Evolutionary conservation across 2,888 invertebrate species (phyloP).

Genomic region (Rhingia campestris): DNA sequence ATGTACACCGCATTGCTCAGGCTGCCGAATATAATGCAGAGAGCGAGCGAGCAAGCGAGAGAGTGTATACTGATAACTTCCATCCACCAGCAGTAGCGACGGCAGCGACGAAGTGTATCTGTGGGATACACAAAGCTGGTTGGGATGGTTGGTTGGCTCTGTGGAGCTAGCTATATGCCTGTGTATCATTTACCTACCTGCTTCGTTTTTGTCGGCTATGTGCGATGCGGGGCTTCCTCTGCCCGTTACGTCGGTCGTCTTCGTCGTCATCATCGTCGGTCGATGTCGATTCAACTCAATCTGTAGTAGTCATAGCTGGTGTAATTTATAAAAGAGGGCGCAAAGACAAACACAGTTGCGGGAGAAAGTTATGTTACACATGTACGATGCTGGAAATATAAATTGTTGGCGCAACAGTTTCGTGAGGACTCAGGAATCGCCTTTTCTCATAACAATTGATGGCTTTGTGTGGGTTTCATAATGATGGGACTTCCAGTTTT

Average conservation of each 20-base stretch:
- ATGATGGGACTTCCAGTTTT: no score
- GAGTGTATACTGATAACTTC: slow-evolving; percentile 32
- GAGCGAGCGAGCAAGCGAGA: slow-evolving; percentile 64
- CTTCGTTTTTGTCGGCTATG: slow-evolving; percentile 41
- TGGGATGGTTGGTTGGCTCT: slow-evolving; percentile 56
- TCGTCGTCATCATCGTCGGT: background rate
- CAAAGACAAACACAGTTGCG: slow-evolving; percentile 40
- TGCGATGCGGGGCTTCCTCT: slow-evolving; percentile 36
- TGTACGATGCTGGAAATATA: no score
- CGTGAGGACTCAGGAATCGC: no score
- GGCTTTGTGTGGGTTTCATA: no score
- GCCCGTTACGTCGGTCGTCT: slow-evolving; percentile 5
- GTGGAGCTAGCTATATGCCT: slow-evolving; percentile 34
- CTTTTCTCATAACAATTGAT: no score
- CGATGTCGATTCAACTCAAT: slow-evolving; percentile 65
- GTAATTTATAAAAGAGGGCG: slow-evolving; percentile 58
- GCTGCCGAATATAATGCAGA: slow-evolving; percentile 50
- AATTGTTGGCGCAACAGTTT: no score
- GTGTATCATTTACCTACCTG: slow-evolving; percentile 62
- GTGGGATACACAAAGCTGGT: slow-evolving; percentile 61
- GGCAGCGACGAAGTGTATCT: slow-evolving; percentile 35
- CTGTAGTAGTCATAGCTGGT: slow-evolving; percentile 50
- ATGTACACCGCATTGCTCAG: slow-evolving; percentile 50
- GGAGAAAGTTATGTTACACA: background rate
- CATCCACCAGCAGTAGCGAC: slow-evolving; percentile 12